Evolutionary conservation across 2,797 vertebrate species (phyloP).

Genomic region (Acanthiza pusilla): DNA sequence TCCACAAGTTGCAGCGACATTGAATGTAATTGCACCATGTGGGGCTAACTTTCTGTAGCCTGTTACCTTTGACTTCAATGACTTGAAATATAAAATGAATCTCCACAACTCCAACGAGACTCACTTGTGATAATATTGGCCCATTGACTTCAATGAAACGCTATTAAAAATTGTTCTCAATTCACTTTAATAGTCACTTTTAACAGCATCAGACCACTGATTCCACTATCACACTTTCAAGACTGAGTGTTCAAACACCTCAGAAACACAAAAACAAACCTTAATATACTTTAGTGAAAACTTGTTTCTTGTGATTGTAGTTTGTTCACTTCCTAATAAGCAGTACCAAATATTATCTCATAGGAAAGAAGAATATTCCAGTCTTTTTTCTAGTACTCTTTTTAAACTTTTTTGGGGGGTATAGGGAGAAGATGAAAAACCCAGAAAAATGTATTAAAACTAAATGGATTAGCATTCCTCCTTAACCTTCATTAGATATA

Average conservation of each 20-base stretch:
- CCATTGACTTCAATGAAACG: constrained; percentile 35
- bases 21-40: not conserved
- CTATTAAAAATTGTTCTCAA: not conserved
- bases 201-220: not conserved
- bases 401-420: rapidly evolving
- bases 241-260: not conserved
- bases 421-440: not conserved
- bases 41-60: not conserved
- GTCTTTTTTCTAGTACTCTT: not conserved
- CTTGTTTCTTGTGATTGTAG: not conserved
- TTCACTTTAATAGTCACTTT: not conserved
- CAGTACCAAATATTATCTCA: not conserved
- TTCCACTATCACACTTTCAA: not conserved
- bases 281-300: not conserved
- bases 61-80: not conserved
- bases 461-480: not conserved
- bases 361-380: not conserved
- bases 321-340: not conserved
- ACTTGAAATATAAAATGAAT: not conserved
- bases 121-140: not conserved
- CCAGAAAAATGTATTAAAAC: not conserved
- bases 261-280: not conserved
- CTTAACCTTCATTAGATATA: not conserved
- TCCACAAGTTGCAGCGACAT: not conserved
- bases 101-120: not conserved